Base-by-base conservation (phyloP, 2,797 vertebrate species). In the Eulemur rubriventer region DNA sequence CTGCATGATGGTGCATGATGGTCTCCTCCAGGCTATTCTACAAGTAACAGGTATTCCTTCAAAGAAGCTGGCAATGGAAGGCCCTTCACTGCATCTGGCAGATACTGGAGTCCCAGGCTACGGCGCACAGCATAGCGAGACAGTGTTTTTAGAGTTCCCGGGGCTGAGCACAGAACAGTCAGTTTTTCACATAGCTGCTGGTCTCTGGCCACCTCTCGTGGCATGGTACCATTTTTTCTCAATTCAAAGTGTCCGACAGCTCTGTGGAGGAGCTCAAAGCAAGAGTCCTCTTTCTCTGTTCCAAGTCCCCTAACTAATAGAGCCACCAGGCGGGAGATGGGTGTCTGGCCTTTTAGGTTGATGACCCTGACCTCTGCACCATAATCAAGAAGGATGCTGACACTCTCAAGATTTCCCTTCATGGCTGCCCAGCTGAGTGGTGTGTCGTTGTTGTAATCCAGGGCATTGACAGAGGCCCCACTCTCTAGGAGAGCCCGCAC, bases 371-470 rank as follows among this genome's bases (percentile, higher is more conserved):
- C 99, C 98, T 99, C 99, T 0, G 99, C 99, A 0, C 99, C 99
- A 0, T 99, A 99, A 96, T 99, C 99, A 86, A 99, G 98, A 57
- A 99, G 99, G 94, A 99, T 97, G 92, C 99, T 99, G 72, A 99
- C 99, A 1, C 99, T 99, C 97, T 99, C 99, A 79, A 99, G 98
- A 98, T 99, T 99, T 52, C 99, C 99, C 85, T 99, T 99, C 99
- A 99, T 99, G 83, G 99, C 99, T 0, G 99, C 99, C 99, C 99
- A 99, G 98, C 99, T 99, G 93, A 99, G 99, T 0, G 99, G 99
- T 0, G 99, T 99, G 98, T 99, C 99, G 6, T 99, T 98, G 98
- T 99, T 99, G 98, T 99, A 99, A 98, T 99, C 99, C 63, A 99
- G 98, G 22, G 99, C 99, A 22, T 99, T 99, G 76, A 99, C 99